phyloP scores from a whole-genome alignment of 2,113 vertebrate genomes.

The Redunca redunca region DNA sequence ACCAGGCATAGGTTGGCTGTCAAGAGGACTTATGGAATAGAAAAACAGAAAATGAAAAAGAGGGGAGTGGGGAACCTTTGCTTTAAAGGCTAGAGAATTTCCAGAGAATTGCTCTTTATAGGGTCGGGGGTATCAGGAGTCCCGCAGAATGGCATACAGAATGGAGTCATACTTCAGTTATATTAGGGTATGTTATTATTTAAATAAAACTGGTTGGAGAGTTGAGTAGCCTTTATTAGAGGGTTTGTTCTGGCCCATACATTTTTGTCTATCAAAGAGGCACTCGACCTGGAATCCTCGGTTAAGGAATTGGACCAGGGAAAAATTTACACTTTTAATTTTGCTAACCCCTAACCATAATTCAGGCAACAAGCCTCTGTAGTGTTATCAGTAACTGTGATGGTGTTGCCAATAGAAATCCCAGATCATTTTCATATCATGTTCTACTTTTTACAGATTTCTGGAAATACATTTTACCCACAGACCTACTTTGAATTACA shows the following conservation, averaged over 20 bases:
- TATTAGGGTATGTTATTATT: not conserved
- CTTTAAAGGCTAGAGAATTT: not conserved
- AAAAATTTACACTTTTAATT: not conserved
- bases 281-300: not conserved
- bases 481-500: not conserved
- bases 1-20: not conserved
- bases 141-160: not conserved
- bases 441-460: not conserved
- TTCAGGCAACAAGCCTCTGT: not conserved
- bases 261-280: not conserved
- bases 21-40: not conserved
- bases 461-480: not conserved
- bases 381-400: not conserved
- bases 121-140: not conserved
- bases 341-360: not conserved
- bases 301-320: not conserved
- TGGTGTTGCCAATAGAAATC: not conserved
- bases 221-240: not conserved
- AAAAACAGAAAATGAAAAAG: conserved; percentile 30
- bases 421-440: not conserved
- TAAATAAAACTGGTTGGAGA: not conserved
- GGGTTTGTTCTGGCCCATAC: not conserved
- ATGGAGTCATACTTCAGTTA: not conserved
- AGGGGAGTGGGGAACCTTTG: not conserved
- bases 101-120: not conserved